Evolutionary conservation across 30 jellyfish, hydroid and myxozoan genomes (phyloP).

Genomic region (Hydractinia echinata): DNA sequence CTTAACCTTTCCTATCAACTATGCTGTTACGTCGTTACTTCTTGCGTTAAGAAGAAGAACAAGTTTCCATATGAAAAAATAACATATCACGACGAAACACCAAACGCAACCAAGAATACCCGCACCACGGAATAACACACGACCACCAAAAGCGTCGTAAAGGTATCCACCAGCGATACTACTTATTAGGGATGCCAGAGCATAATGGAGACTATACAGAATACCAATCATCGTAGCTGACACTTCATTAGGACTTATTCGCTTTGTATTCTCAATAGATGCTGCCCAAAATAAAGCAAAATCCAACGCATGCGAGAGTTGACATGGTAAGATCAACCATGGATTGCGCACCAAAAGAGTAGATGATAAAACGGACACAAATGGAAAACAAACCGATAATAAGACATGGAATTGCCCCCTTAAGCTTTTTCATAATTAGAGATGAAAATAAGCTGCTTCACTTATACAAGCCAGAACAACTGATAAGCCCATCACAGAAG

Average conservation of each 20-base stretch:
- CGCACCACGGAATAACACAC: constrained; percentile 37
- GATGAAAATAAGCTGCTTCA: constrained; percentile 51
- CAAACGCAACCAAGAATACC: constrained; percentile 38
- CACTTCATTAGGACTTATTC: constrained; percentile 42
- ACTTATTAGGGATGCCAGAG: constrained; percentile 44
- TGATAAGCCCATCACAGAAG: constrained; percentile 56
- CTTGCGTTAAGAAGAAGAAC: too few relatives aligned
- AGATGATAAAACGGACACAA: constrained; percentile 42
- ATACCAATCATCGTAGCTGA: constrained; percentile 56
- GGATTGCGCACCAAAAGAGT: constrained; percentile 56
- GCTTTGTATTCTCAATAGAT: constrained; percentile 36
- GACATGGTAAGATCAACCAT: constrained; percentile 52
- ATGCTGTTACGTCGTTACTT: too few relatives aligned
- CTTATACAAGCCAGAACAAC: constrained; percentile 60
- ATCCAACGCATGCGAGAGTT: constrained; percentile 58
- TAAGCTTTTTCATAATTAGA: constrained; percentile 32
- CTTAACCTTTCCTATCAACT: too few relatives aligned
- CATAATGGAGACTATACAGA: constrained; percentile 51
- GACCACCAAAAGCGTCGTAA: constrained; percentile 57
- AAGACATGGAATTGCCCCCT: constrained; percentile 41
- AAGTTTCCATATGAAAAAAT: too few relatives aligned
- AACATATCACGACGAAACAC: constrained; percentile 28
- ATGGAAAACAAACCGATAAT: constrained; percentile 33
- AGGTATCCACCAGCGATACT: constrained; percentile 47
- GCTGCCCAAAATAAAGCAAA: constrained; percentile 82